Evolutionary conservation across 2,797 vertebrate species (phyloP).

Genomic region (Oreortyx pictus): DNA sequence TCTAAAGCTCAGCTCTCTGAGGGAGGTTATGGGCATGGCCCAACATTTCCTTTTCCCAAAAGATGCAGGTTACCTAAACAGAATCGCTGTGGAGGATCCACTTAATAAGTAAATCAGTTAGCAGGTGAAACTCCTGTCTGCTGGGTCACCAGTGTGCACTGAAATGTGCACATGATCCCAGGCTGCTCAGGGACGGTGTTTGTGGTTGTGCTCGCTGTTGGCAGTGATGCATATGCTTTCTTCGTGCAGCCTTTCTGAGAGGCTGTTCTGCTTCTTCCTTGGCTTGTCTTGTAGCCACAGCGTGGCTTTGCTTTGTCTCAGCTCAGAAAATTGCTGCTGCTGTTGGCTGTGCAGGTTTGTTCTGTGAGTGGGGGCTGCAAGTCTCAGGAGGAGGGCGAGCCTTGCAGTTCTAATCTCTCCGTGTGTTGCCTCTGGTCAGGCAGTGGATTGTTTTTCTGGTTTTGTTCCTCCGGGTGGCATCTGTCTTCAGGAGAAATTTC

Average conservation of each 20-base stretch:
- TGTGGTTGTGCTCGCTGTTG: neutral
- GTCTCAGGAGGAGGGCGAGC: neutral
- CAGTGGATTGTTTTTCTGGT: constrained; percentile 64
- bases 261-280: neutral
- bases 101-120: neutral
- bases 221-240: neutral
- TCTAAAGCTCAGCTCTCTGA: neutral
- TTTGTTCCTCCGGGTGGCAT: constrained; percentile 73
- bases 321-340: constrained; percentile 25
- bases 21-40: neutral
- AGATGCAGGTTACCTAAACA: neutral
- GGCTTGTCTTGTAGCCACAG: neutral
- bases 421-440: constrained; percentile 60
- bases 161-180: neutral
- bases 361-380: neutral
- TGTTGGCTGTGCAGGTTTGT: neutral
- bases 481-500: constrained; percentile 69
- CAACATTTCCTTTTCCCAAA: neutral
- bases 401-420: constrained; percentile 44
- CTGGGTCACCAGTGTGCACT: neutral
- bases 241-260: neutral
- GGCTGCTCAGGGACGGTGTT: neutral
- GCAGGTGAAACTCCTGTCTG: neutral
- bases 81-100: neutral
- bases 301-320: constrained; percentile 1